Conservation (phyloP, 2,113 vertebrate species). For the Daphoenositta chrysoptera region DNA sequence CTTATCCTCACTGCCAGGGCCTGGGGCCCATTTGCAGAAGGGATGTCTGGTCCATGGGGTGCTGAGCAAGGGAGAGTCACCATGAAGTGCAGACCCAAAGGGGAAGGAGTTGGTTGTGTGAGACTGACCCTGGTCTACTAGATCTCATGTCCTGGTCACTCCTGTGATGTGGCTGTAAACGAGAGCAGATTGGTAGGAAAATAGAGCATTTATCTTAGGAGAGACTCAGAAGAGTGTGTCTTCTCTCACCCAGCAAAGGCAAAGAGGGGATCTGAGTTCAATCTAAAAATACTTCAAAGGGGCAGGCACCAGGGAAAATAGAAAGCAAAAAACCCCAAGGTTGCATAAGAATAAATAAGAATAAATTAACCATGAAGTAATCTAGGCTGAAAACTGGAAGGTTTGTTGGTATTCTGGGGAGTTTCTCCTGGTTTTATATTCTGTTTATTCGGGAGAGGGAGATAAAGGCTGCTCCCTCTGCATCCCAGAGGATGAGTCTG, state of each 20-base stretch:
- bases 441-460: not conserved
- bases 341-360: slow-evolving; percentile 54
- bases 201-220: not conserved
- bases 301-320: slow-evolving; percentile 30
- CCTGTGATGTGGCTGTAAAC: not conserved
- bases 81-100: not conserved
- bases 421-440: not conserved
- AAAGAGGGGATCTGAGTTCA: slow-evolving; percentile 44
- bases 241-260: slow-evolving; percentile 5
- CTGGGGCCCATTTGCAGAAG: not conserved
- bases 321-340: slow-evolving; percentile 1
- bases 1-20: not conserved
- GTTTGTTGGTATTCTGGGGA: slow-evolving; percentile 6
- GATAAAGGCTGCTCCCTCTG: not conserved
- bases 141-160: not conserved
- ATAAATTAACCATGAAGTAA: slow-evolving; percentile 46
- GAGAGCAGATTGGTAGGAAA: not conserved
- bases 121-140: not conserved
- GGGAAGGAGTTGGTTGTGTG: not conserved
- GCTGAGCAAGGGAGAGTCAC: not conserved
- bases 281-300: slow-evolving; percentile 62
- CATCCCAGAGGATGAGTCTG: not conserved
- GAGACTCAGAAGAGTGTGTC: not conserved
- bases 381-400: slow-evolving; percentile 8
- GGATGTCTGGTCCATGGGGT: not conserved